Base-by-base conservation (phyloP, 2,888 invertebrate genomes). In the Strigamia crassipes region DNA sequence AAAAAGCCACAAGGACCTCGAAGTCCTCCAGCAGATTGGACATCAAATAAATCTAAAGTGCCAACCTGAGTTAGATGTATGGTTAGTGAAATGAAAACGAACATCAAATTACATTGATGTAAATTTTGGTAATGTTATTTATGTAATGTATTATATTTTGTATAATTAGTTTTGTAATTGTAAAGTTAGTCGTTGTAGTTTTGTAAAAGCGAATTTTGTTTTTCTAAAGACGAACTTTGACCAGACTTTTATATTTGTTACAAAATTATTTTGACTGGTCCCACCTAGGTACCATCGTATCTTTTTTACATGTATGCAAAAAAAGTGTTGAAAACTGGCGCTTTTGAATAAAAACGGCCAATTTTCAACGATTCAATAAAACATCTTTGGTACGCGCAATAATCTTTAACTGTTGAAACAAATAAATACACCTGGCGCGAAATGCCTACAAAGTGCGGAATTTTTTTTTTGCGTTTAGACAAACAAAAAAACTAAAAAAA, bases 101-200 rank as follows among this genome's bases (percentile, higher is more conserved):
- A 12, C 1, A 27, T 27, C 27, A 27, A 27, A 27, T 27, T 27
- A 15, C 23, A 73, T 73, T 15, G 23, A 73, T 73, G 73, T 73
- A 73, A n/a, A 73, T 5, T 73, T 21, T 13, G 73, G 12, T 9
- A 27, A 27, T 27, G 23, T 73, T 73, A 73, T 73, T 73, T 73
- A 73, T 73, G 18, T 73, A 73, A 27, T 73, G 73, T 73, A 73
- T 73, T 27, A 73, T 73, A 73, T 31, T 73, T 73, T 73, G 73
- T n/a, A n/a, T 15, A 27, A 13, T 73, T 73, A 73, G 73, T 56
- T 56, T 56, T 56, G 18, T n/a, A 56, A 56, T 2, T 56, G 18
- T 56, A 56, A 56, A 56, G 21, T 18, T 56, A 56, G 56, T 56
- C 18, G 56, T 8, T 56, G 56, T 56, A 56, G 18, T 56, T 38